Base-by-base conservation (phyloP, 2,113 vertebrate genomes). In the Misgurnus anguillicaudatus region DNA sequence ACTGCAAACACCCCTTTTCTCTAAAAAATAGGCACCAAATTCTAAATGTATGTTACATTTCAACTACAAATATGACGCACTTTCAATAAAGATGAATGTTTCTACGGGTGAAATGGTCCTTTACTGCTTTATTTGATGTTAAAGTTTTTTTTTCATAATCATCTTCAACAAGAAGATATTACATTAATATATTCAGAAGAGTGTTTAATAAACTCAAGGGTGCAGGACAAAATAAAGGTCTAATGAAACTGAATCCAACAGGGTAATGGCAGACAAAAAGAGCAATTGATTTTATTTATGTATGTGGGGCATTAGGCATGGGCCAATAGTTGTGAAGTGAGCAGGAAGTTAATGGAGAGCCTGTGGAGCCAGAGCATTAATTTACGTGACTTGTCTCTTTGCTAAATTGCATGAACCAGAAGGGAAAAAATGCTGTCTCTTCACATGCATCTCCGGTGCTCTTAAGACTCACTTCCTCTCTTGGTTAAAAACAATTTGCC, bases 341-440 rank as follows among this genome's bases (percentile, higher is more conserved):
- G 60, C 75, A 47, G 65, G 63, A 82, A 47, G 61, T 53, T 75
- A 65, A 79, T 80, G 55, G 62, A 13, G 5, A 82, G 55, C 62
- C 51, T 48, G 58, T 45, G 2, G 9, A 69, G 72, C 36, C 47
- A 45, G 63, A 60, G 42, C 62, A 75, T 82, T 80, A 36, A 61
- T 82, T 67, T 75, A 65, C 69, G 4, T 16, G 10, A 78, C 69
- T 71, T 66, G 69, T 57, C 62, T 62, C 47, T 80, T 51, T 8
- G 13, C 45, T 75, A 75, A 80, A 80, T 67, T 66, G 75, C 66
- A 64, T 81, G 70, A 81, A 19, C 39, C 39, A 58, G 70, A 73
- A 78, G 61, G 55, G 60, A 78, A 73, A 19, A 60, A 79, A 75
- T 13, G 4, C 66, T 0, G 19, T 70, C 55, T 70, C 69, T 21